phyloP scores from a whole-genome alignment of 2,797 vertebrate species.

The Spinus pinus region DNA sequence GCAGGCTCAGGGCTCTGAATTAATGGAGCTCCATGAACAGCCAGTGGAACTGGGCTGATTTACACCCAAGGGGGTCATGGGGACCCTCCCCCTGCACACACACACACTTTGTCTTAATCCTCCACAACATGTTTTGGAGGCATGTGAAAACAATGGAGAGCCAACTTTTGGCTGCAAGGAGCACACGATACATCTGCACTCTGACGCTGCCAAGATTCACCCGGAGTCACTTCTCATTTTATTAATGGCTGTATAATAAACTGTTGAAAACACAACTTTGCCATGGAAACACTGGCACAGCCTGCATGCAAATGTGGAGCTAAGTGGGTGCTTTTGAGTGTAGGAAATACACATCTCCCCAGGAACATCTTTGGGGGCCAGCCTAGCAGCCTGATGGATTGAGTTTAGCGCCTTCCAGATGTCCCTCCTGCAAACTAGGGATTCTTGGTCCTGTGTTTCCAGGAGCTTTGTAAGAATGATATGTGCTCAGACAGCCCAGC shows the following conservation, averaged over 20 bases:
- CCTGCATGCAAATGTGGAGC: neutral
- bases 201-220: conserved; percentile 42
- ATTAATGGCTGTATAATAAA: conserved; percentile 35
- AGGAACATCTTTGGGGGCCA: neutral
- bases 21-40: neutral
- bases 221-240: neutral
- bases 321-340: neutral
- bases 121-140: neutral
- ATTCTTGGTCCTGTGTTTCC: neutral
- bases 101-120: conserved; percentile 16
- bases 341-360: neutral
- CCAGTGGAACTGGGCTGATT: neutral
- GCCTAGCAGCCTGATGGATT: neutral
- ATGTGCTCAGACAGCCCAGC: neutral
- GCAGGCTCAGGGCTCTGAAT: neutral
- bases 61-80: neutral
- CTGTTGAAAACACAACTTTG: conserved; percentile 16
- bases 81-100: neutral
- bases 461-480: neutral
- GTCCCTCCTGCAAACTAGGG: neutral
- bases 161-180: conserved; percentile 20
- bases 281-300: conserved; percentile 31
- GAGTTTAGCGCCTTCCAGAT: neutral
- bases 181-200: conserved; percentile 29
- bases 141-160: conserved; percentile 1